Evolutionary conservation across 1,140 invertebrate species (phyloP), one percentile per base, ranked within the genome.

Genomic region (Triops longicaudatus): DNA sequence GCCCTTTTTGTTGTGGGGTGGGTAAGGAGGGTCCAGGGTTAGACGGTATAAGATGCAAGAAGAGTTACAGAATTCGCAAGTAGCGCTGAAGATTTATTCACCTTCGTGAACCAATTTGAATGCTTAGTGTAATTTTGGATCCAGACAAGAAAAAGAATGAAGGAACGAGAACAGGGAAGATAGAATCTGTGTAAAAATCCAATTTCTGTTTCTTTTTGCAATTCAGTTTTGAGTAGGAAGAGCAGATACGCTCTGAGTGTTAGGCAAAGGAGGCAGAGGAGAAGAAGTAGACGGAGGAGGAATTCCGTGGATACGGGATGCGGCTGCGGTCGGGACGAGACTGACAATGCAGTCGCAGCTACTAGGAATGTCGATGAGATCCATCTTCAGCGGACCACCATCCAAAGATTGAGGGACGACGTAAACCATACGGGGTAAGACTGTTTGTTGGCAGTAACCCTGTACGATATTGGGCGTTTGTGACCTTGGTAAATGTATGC

Each of bases 311-410:
- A 22, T 22, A 14, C 17, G 50, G 50, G 6, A 14, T 63, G 22
- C 14, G 17, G 50, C 17, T 63, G 22, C 14, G 17, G 50, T 17
- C 50, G 27, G n/a, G 14, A n/a, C 41, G n/a, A 50, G 10, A 74
- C 37, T 71, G 73, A 63, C 74, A 22, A 75, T 42, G 74, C 74
- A 75, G 26, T 75, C 74, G 74, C 74, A 75, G 74, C 41, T 75
- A 44, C 27, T 75, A 22, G 74, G 74, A 44, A 75, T 17, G 41
- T 44, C 41, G n/a, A 75, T 75, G 27, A 75, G 27, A 75, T 75
- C 74, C 74, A 44, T 26, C 41, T 42, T 37, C 14, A 44, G 41
- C 31, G 74, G 74, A 43, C 44, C 22, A 14, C 74, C 74, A n/a
- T 44, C 74, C 27, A 6, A 17, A 10, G 74, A 22, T 14, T 42